These are phyloP conservation scores for Planococcus citri DNA, from an alignment of 1,140 invertebrate species.

Conservation along the genomic window DNA sequence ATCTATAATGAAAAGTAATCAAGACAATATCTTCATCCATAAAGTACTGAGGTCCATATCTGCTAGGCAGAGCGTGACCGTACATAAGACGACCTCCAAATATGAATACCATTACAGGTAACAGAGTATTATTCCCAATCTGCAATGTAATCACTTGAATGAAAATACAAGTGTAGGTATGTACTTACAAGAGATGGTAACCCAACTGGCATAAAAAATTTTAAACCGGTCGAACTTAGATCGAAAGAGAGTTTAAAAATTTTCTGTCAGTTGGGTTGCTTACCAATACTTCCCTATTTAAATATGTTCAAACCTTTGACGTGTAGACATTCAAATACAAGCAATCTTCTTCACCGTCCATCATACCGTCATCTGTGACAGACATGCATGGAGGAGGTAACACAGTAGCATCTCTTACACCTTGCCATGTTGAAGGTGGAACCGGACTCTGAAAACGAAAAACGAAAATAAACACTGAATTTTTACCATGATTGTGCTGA, in stretches of 20 bases:
- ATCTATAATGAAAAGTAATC: constrained; percentile 38
- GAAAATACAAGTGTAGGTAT: too few relatives aligned
- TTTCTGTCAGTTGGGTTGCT: too few relatives aligned
- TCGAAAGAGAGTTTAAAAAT: too few relatives aligned
- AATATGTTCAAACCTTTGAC: constrained; percentile 25
- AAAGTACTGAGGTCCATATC: constrained; percentile 33
- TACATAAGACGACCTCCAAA: constrained; percentile 34
- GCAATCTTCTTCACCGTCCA: constrained; percentile 29
- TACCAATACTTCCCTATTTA: too few relatives aligned
- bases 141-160: too few relatives aligned
- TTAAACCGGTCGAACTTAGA: too few relatives aligned
- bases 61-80: not conserved
- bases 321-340: constrained; percentile 30
- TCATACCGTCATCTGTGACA: not conserved
- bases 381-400: not conserved
- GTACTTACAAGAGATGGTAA: too few relatives aligned
- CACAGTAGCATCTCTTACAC: constrained; percentile 19
- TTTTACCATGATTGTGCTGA: too few relatives aligned
- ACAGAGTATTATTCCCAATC: not conserved
- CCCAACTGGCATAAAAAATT: too few relatives aligned
- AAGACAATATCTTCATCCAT: constrained; percentile 36
- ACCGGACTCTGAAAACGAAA: constrained; percentile 15
- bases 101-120: constrained; percentile 39
- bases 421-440: constrained; percentile 15
- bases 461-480: too few relatives aligned